Evolutionary conservation across 2,888 invertebrate genomes (phyloP), one percentile per base, ranked within the genome.

Genomic region (Drosophila formosana): DNA sequence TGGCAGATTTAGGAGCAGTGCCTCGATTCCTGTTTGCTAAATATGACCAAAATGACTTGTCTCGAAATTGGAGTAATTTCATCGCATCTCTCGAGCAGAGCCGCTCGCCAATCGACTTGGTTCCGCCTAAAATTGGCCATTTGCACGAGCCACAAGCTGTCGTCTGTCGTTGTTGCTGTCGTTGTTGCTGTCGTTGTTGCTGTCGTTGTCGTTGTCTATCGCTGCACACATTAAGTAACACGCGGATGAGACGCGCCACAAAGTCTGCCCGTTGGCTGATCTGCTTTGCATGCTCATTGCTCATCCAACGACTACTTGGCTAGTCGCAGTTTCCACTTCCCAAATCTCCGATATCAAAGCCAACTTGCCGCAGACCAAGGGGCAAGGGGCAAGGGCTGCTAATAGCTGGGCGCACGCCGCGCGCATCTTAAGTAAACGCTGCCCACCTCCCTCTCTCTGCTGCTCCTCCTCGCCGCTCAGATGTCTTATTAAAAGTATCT

Each of bases 51-150:
- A 83, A 88, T 87, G 83, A 80, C 85, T 78, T 68, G 82, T 87
- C 88, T 88, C 66, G 88, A 89, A 90, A 90, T 87, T 90, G 82
- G 89, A 89, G 88, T 89, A 91, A 89, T 88, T 89, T 82, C 80
- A 77, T 78, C 74, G 75, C 78, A 66, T 56, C 75, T 69, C 57
- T 72, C 66, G 52, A 43, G 51, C 34, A 9, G 37, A 51, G 52
- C 30, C 50, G 46, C 46, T 52, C 25, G 49, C 49, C 64, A 73
- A 46, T 32, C 23, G 55, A 30, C 47, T 30, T 65, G 75, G 83
- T 85, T 82, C 83, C 80, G 83, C 83, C 83, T 75, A 68, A 80
- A 82, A 78, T 84, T 79, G 66, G 70, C 66, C 66, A 67, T 51
- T 47, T 30, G 30, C 30, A 30, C 56, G 46, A 50, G 52, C 45